A percentile compares a stretch with the other conserved stretches of the same genome.
These are phyloP conservation scores for Perognathus longimembris DNA, from an alignment of 2,113 vertebrate species.

Conservation along the genomic window DNA sequence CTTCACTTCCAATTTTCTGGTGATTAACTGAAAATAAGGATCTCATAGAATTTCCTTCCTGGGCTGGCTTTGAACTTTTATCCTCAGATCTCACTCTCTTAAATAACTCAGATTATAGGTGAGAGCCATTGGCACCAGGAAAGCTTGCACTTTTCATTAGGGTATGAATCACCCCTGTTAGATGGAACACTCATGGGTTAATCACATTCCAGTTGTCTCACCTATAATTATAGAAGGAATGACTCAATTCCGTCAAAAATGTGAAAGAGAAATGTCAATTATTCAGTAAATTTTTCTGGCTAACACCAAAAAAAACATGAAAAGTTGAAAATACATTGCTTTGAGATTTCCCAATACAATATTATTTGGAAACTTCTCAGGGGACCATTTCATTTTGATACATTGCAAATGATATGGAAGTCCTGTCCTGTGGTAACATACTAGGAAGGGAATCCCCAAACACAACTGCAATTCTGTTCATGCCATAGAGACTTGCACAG, in stretches of 20 bases:
- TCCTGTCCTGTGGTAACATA: constrained; percentile 55
- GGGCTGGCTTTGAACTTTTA: too few species aligned
- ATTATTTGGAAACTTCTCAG: constrained; percentile 62
- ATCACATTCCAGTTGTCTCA: background rate
- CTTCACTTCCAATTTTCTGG: too few species aligned
- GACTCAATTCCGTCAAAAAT: background rate
- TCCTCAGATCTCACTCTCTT: too few species aligned
- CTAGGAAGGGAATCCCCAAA: constrained; percentile 50
- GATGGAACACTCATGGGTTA: background rate
- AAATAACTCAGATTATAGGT: too few species aligned
- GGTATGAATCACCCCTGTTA: background rate
- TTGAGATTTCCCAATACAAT: constrained; percentile 58
- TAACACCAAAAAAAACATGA: constrained; percentile 58
- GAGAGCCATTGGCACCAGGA: too few species aligned
- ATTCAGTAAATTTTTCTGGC: constrained; percentile 68
- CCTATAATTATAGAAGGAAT: background rate
- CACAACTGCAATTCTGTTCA: background rate
- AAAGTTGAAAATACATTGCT: constrained; percentile 63
- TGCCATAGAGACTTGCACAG: constrained; percentile 60
- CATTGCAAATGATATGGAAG: constrained; percentile 74
- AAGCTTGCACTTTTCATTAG: background rate
- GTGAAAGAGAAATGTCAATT: constrained; percentile 53
- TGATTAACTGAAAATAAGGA: too few species aligned
- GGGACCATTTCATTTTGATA: constrained; percentile 64
- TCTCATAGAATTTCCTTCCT: too few species aligned